phyloP scores from a whole-genome alignment of 2,113 vertebrate genomes.

The Caranx melampygus region DNA sequence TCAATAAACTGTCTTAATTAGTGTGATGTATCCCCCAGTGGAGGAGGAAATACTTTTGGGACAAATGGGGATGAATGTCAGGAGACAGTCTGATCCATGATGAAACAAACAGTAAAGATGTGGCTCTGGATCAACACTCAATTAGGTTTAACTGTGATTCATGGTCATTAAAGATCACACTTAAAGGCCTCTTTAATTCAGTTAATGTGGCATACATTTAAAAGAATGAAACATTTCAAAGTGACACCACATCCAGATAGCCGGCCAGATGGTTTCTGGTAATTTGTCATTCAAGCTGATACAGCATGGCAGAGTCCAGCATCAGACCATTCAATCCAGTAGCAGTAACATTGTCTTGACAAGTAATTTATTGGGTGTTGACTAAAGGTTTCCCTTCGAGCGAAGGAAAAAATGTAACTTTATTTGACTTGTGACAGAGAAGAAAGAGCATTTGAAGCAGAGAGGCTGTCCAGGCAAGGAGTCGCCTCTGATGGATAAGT shows the following conservation, averaged over 20 bases:
- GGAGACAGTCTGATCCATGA: constrained; percentile 7
- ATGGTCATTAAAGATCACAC: background rate
- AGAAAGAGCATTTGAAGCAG: background rate
- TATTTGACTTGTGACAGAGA: background rate
- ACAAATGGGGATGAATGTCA: constrained; percentile 24
- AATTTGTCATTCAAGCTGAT: constrained; percentile 3
- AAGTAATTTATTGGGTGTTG: background rate
- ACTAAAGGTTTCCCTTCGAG: background rate
- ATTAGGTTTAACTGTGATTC: background rate
- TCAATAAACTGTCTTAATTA: constrained; percentile 47
- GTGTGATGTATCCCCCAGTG: background rate
- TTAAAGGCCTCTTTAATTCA: background rate
- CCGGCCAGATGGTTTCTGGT: background rate
- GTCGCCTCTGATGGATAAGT: background rate
- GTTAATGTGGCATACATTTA: background rate
- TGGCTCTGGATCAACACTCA: background rate
- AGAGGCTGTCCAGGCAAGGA: background rate
- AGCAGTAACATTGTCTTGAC: background rate
- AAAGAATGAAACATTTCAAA: background rate
- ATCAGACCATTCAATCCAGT: background rate
- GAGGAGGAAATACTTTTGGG: constrained; percentile 17
- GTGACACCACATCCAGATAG: background rate
- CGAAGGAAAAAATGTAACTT: background rate
- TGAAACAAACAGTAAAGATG: background rate
- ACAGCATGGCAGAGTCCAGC: background rate